Base-by-base conservation (phyloP, 2,797 vertebrate genomes). In the Arrhamphus sclerolepis region DNA sequence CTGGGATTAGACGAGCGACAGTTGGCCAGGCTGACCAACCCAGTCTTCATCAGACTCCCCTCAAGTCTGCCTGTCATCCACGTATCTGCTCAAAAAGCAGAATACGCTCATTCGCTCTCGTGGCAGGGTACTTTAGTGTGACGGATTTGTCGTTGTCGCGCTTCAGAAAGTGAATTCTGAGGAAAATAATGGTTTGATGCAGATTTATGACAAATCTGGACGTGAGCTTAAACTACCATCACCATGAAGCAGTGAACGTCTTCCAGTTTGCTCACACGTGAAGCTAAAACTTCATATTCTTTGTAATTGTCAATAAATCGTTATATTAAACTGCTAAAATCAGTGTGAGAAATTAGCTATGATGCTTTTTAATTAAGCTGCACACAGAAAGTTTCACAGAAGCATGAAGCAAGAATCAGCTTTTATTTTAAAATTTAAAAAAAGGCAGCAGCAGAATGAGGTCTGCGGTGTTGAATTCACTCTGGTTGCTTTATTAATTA, bases 1-100 rank as follows among this genome's bases (percentile, higher is more conserved):
- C 51, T 54, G 70, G 60, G 79, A 89, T 89, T 83, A 82, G 14
- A 49, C 22, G 22, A 48, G 56, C 56, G 62, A 56, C 38, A 65
- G 24, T 56, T 34, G 46, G 44, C 26, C 52, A 10, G 49, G 7
- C 31, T 6, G 28, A 75, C 65, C 62, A 56, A 56, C 51, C 57
- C 43, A 7, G 29, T 26, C 29, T 44, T 64, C 11, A 5, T 44
- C 60, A 0, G 17, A 14, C 77, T 67, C 68, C 66, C 63, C 73
- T 75, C 60, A 24, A 62, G 44, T 57, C 59, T 42, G 31, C 58
- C 46, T 29, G 38, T 21, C 21, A 39, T 66, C 52, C 18, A 2
- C 38, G 2, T 20, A 18, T 55, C 49, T 16, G 28, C 19, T 21
- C 41, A 42, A 54, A 22, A n/a, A 48, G 21, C 22, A 14, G 54